Evolutionary conservation across 2,888 invertebrate genomes (phyloP), one percentile per base, ranked within the genome.

Genomic region (Herminia tarsipennalis): DNA sequence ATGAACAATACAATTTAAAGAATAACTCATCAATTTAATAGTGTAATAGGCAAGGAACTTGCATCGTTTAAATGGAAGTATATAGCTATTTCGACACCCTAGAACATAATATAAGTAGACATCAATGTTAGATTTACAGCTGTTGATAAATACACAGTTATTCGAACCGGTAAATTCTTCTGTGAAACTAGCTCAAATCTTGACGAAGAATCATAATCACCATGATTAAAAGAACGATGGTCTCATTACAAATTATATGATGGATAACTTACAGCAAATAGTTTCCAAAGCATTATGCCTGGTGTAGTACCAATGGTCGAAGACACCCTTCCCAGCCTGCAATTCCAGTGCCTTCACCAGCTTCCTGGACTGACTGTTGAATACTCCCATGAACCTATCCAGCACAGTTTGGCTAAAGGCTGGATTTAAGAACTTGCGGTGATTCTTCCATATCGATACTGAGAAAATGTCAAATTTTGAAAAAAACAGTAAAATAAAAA

Each of bases 301-400:
- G 0, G 81, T 83, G 25, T 85, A 83, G 0, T 66, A 72, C 81
- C 80, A 83, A 25, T 84, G 84, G 25, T 87, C 85, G 32, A 88
- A 87, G 0, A 71, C 69, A 1, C 78, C 81, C 10, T 65, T 73
- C 1, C 79, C 83, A 0, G 56, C 78, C 18, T 81, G 69, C 0
- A 44, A 55, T 9, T 64, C 56, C 14, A 85, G 39, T 2, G 76
- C 72, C 2, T 65, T 58, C 1, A 79, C 78, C 34, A 86, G 61
- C 6, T 73, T 70, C 20, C 78, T 57, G 0, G 82, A 56, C 35
- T 83, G 81, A 5, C 67, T 73, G 51, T 85, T 84, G 56, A 86
- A 83, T 0, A 80, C 76, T 0, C 63, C 77, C 1, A 81, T 44
- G 39, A 81, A 85, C 0, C 78, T 64, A 33, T 83, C 76, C 46